These are phyloP conservation scores for Leptopilina myrica DNA, from an alignment of 2,888 invertebrate species.

Conservation along the genomic window DNA sequence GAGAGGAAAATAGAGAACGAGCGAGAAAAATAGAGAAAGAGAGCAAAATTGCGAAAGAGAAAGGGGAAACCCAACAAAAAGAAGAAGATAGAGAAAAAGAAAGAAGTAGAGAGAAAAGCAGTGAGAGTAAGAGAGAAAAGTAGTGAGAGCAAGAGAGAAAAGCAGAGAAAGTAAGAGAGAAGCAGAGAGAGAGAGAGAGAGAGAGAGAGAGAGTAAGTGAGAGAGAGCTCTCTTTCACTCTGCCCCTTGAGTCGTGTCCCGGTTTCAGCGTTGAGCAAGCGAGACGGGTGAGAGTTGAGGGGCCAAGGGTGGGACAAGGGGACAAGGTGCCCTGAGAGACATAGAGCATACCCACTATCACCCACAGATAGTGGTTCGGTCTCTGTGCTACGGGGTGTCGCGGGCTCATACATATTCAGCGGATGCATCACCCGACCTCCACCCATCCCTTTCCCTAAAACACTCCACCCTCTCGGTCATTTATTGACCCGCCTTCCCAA, in stretches of 20 bases:
- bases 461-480: slow-evolving; percentile 70
- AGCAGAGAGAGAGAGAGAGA: no score
- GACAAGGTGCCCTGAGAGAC: slow-evolving; percentile 71
- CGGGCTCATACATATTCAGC: slow-evolving; percentile 83
- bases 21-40: no score
- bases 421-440: slow-evolving; percentile 79
- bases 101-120: no score
- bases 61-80: no score
- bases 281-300: slow-evolving; percentile 37
- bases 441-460: slow-evolving; percentile 48
- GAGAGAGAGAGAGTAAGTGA: no score
- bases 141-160: no score
- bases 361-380: slow-evolving; percentile 75
- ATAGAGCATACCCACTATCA: slow-evolving; percentile 75
- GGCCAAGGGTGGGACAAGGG: slow-evolving; percentile 28
- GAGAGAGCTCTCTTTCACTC: slow-evolving; percentile 46
- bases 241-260: slow-evolving; percentile 48
- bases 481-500: slow-evolving; percentile 69
- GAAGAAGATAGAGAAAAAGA: no score
- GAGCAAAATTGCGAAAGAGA: no score
- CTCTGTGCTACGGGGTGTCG: slow-evolving; percentile 74
- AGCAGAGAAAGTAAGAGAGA: no score
- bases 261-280: slow-evolving; percentile 50
- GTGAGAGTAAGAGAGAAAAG: no score
- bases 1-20: no score